Conservation (phyloP, 2,888 invertebrate genomes). For the Microdon myrmicae region DNA sequence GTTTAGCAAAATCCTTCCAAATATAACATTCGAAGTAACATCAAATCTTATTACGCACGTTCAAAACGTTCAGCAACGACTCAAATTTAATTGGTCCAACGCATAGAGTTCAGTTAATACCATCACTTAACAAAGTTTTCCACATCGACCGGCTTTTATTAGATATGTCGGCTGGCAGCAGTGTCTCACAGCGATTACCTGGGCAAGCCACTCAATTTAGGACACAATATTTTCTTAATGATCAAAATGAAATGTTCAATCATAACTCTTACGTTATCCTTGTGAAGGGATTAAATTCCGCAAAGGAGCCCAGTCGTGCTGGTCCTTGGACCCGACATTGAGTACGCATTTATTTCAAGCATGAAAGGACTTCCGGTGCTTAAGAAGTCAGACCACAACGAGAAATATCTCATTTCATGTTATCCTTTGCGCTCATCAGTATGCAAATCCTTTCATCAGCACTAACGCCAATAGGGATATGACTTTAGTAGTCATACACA, state of each 20-base stretch:
- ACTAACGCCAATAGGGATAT: slow-evolving; percentile 34
- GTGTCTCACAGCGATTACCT: too few species aligned
- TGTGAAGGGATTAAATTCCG: background rate
- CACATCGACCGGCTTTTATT: too few species aligned
- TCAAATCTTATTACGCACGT: too few species aligned
- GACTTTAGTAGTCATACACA: slow-evolving; percentile 31
- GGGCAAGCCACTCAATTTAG: too few species aligned
- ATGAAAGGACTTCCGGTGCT: slow-evolving; percentile 1
- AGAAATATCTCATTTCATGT: slow-evolving; percentile 1
- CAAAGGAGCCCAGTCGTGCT: background rate
- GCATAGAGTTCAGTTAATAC: too few species aligned
- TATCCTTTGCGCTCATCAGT: slow-evolving; percentile 19
- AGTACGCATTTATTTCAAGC: background rate
- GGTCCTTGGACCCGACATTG: background rate
- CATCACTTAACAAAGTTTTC: too few species aligned
- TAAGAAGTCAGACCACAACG: background rate
- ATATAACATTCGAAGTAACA: too few species aligned
- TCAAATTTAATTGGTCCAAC: too few species aligned
- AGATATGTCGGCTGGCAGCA: too few species aligned
- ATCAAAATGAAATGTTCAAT: background rate
- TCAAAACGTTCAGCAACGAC: too few species aligned
- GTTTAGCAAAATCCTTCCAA: too few species aligned
- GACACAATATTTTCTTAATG: background rate
- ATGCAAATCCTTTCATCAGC: slow-evolving; percentile 34
- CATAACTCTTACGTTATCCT: background rate